Percentiles rank a stretch among this genome's conserved stretches.
Conservation (phyloP, 1,140 invertebrate genomes). For the Cyclina sinensis region DNA sequence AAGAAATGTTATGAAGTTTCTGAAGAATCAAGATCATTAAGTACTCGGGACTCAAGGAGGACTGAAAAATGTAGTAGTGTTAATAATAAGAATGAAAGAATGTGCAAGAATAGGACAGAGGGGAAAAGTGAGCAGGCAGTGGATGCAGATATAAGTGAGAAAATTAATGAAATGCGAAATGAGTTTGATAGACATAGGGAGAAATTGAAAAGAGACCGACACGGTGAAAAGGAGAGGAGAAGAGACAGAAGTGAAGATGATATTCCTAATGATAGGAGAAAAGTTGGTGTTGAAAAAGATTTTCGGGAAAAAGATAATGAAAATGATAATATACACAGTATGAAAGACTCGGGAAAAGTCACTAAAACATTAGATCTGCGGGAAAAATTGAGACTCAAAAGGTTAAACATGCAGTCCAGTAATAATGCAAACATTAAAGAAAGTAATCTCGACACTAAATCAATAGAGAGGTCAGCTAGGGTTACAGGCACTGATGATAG, state of each 20-base stretch:
- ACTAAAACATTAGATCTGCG: conserved; percentile 6
- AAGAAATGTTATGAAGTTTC: neutral
- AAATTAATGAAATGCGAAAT: neutral
- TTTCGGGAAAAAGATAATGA: too few relatives aligned
- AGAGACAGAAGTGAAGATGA: neutral
- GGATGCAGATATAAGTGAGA: neutral
- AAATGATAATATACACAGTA: neutral
- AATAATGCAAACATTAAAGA: neutral
- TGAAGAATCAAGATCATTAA: neutral
- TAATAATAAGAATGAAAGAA: neutral
- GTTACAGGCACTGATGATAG: too few relatives aligned
- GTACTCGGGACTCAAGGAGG: neutral
- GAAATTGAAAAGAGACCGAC: neutral
- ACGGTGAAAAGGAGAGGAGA: neutral
- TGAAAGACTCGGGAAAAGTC: neutral
- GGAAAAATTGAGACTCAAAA: conserved; percentile 36
- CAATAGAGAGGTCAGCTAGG: neutral
- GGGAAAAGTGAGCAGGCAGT: neutral
- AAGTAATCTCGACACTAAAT: neutral
- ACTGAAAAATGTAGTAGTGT: neutral
- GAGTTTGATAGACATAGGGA: neutral
- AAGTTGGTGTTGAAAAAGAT: neutral
- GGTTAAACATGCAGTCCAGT: neutral
- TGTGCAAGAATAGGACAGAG: neutral
- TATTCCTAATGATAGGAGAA: too few relatives aligned